Conservation (phyloP, 2,888 invertebrate species). For the Ormyrus labotus region DNA sequence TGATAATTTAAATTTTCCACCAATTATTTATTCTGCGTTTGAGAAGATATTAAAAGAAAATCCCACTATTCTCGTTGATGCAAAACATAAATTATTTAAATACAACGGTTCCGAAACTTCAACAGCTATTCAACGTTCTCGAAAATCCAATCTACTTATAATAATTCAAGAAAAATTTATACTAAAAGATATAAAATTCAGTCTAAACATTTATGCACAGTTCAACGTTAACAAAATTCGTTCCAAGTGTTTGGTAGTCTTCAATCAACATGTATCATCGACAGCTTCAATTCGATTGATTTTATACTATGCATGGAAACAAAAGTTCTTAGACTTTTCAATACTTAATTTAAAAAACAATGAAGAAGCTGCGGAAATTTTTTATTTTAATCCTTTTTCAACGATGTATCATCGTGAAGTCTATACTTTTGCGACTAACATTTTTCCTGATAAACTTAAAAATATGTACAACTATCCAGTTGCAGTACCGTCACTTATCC, state of each 20-base stretch:
- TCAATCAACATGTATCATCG: neutral
- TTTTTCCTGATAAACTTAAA: conserved; percentile 21
- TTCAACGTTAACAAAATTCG: neutral
- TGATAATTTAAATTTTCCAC: neutral
- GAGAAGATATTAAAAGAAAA: neutral
- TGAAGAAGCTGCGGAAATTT: neutral
- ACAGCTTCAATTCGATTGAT: neutral
- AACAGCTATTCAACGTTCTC: no score
- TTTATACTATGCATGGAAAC: conserved; percentile 2
- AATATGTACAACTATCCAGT: neutral
- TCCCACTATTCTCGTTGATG: conserved; percentile 2
- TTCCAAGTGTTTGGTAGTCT: conserved; percentile 14
- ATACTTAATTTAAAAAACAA: neutral
- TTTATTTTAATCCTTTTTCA: conserved; percentile 22
- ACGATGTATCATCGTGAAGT: neutral
- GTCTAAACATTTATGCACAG: conserved; percentile 5
- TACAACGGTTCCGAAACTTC: neutral
- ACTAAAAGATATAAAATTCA: neutral
- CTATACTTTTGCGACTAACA: neutral
- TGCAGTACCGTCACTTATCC: neutral
- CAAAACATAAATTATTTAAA: neutral
- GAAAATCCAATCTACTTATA: conserved; percentile 1
- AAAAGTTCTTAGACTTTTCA: conserved; percentile 14
- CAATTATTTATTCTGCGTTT: neutral
- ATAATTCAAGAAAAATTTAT: conserved; percentile 2